phyloP scores from a whole-genome alignment of 2,888 invertebrate genomes.

The Theodoxus fluviatilis region DNA sequence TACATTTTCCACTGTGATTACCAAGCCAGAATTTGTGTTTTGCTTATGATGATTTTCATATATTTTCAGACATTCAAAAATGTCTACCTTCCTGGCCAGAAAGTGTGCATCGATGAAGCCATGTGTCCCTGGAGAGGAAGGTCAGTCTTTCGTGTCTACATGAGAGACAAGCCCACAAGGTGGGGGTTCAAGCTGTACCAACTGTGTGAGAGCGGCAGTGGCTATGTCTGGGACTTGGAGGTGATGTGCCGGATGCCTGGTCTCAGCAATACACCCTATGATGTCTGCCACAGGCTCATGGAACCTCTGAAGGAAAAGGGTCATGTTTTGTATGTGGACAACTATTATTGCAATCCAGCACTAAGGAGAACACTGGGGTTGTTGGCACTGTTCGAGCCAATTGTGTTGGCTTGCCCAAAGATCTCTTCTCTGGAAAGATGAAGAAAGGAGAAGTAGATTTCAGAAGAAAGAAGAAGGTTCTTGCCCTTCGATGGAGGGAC shows the following conservation, averaged over 20 bases:
- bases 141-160: not conserved
- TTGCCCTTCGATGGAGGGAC: conserved; percentile 26
- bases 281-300: conserved; percentile 10
- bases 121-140: conserved; percentile 21
- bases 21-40: too few species aligned
- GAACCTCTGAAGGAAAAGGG: conserved; percentile 9
- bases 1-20: too few species aligned
- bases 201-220: conserved; percentile 15
- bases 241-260: not conserved
- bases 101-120: conserved; percentile 19
- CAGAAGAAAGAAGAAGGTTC: not conserved
- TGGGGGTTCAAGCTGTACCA: conserved; percentile 15
- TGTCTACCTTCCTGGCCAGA: conserved; percentile 1
- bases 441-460: not conserved
- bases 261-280: conserved; percentile 20
- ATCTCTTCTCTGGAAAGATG: not conserved
- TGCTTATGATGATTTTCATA: too few species aligned
- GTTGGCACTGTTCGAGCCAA: conserved; percentile 24
- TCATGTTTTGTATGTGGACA: conserved; percentile 26
- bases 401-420: conserved; percentile 26
- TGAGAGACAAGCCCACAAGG: conserved; percentile 22
- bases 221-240: conserved; percentile 17
- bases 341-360: conserved; percentile 27
- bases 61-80: not conserved
- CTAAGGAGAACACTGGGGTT: conserved; percentile 16